Evolutionary conservation across 2,797 vertebrate species (phyloP).

Genomic region (Micromesistius poutassou): DNA sequence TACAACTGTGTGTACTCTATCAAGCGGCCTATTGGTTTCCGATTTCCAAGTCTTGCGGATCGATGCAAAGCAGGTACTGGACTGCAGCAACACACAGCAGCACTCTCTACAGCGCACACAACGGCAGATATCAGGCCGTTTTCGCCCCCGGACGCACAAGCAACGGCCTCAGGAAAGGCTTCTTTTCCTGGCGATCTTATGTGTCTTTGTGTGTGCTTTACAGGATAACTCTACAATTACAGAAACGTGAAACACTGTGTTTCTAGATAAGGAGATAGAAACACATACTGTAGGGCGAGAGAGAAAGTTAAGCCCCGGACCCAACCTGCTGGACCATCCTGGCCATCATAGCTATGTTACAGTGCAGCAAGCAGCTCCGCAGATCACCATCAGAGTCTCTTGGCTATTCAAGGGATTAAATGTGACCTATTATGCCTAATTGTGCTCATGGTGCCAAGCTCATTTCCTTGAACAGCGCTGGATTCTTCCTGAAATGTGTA

Average conservation of each 20-base stretch:
- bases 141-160: slow-evolving; percentile 28
- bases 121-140: slow-evolving; percentile 34
- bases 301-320: neutral
- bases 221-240: no score
- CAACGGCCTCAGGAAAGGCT: slow-evolving; percentile 17
- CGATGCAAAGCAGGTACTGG: slow-evolving; percentile 60
- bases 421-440: slow-evolving; percentile 3
- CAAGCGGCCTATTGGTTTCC: slow-evolving; percentile 54
- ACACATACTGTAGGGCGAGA: neutral
- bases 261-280: neutral
- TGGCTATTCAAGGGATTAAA: neutral
- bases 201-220: slow-evolving; percentile 3
- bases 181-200: neutral
- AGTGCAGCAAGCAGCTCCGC: neutral
- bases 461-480: neutral
- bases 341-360: neutral
- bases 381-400: neutral
- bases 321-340: neutral
- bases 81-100: slow-evolving; percentile 37
- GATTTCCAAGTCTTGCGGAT: slow-evolving; percentile 64
- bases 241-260: neutral
- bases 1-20: slow-evolving; percentile 43
- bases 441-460: neutral
- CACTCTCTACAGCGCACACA: slow-evolving; percentile 48
- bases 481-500: slow-evolving; percentile 50